Evolutionary conservation across 2,888 invertebrate species (phyloP).

Genomic region (Cosmia trapezina): DNA sequence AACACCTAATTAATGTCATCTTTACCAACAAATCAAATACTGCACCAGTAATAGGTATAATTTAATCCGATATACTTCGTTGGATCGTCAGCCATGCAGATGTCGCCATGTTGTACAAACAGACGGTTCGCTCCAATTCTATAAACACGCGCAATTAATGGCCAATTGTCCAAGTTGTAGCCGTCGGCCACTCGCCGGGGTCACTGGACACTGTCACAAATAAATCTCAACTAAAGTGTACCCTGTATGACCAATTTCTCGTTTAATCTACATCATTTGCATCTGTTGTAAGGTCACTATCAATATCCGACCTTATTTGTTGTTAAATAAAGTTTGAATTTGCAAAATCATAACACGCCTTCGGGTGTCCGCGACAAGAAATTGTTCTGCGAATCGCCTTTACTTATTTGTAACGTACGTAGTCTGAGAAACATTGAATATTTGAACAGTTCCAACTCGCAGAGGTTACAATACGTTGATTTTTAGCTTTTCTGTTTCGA

Average conservation of each 20-base stretch:
- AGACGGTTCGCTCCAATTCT: slow-evolving; percentile 79
- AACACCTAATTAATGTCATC: not conserved
- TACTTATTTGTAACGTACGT: slow-evolving; percentile 76
- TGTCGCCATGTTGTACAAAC: slow-evolving; percentile 78
- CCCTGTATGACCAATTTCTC: slow-evolving; percentile 81
- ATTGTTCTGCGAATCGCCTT: slow-evolving; percentile 82
- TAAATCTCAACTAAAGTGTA: slow-evolving; percentile 87
- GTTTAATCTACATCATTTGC: slow-evolving; percentile 79
- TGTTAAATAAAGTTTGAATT: slow-evolving; percentile 68
- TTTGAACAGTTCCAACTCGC: slow-evolving; percentile 74
- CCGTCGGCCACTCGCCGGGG: slow-evolving; percentile 70
- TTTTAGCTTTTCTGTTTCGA: slow-evolving; percentile 47
- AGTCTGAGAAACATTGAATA: slow-evolving; percentile 81
- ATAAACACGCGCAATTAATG: slow-evolving; percentile 85
- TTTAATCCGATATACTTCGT: not conserved
- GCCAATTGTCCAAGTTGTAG: slow-evolving; percentile 79
- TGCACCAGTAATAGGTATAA: not conserved
- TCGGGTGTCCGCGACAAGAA: slow-evolving; percentile 79
- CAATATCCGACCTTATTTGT: slow-evolving; percentile 72
- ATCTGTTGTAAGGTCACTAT: slow-evolving; percentile 53
- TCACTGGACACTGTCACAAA: slow-evolving; percentile 78
- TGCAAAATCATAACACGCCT: slow-evolving; percentile 74
- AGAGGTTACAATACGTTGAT: slow-evolving; percentile 54
- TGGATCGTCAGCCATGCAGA: slow-evolving; percentile 40
- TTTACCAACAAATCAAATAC: not conserved